These are phyloP conservation scores for Oithona nana DNA, from an alignment of 2,888 invertebrate species.

Conservation along the genomic window DNA sequence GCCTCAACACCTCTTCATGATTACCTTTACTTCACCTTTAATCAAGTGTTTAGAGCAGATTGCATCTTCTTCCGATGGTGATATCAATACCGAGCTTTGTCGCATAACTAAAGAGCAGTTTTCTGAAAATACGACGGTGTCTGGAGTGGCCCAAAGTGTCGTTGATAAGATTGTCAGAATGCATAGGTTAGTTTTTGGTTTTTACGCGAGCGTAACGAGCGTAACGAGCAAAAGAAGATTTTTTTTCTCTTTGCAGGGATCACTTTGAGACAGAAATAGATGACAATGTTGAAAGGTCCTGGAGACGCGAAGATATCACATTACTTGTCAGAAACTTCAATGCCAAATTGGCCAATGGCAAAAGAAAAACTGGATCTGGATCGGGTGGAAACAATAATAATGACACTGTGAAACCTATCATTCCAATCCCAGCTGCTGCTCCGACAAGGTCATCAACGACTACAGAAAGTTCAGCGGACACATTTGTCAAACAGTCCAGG, in stretches of 20 bases:
- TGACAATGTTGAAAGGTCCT: neutral
- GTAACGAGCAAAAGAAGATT: neutral
- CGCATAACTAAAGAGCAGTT: constrained; percentile 35
- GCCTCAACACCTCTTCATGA: neutral
- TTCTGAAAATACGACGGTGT: constrained; percentile 53
- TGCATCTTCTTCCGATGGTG: neutral
- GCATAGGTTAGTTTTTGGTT: too few species aligned
- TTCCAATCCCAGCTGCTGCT: neutral
- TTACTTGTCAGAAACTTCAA: constrained; percentile 11
- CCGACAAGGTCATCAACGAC: constrained; percentile 11
- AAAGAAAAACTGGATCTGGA: neutral
- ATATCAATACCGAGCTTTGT: neutral
- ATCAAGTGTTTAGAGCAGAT: neutral
- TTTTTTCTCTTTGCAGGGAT: neutral
- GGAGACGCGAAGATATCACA: constrained; percentile 13
- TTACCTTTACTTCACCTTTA: constrained; percentile 1
- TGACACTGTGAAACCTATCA: too few species aligned
- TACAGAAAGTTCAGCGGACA: constrained; percentile 11
- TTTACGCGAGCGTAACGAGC: neutral
- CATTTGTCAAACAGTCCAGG: neutral
- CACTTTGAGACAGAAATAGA: neutral
- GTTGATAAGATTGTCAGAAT: constrained; percentile 62
- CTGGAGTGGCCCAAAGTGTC: constrained; percentile 62
- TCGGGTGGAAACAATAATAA: too few species aligned
- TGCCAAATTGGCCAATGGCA: neutral